Base-by-base conservation (phyloP, 2,113 vertebrate genomes). In the Corythornis vintsioides region DNA sequence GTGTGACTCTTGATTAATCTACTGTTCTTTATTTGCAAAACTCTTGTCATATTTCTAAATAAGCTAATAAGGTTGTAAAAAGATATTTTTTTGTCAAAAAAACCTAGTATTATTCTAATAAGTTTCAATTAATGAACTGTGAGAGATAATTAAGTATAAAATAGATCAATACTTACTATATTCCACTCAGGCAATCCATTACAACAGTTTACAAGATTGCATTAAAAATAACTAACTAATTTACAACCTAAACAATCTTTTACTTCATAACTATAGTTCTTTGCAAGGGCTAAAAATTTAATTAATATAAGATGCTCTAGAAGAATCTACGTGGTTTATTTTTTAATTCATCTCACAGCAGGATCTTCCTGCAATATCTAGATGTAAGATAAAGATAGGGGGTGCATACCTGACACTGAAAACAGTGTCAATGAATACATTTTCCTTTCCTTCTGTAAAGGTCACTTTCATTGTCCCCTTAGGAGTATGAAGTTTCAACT, bases 221-320 rank as follows among this genome's bases (percentile, higher is more conserved):
- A 7, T 64, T 35, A 83, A 50, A 33, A 96, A 97, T 97, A 98
- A 97, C 95, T 93, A 94, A 96, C 92, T 93, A 95, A 96, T 96
- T 97, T 96, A 96, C 89, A 96, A 89, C 89, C 67, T 65, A 84
- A 59, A 43, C 66, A 64, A 91, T 94, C 90, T 18, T 45, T 4
- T 43, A 38, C 16, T 61, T 82, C 11, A 22, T 38, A 71, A 43
- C 5, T 35, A 16, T 20, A 47, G 6, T 16, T 86, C 48, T 72
- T 56, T 61, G 5, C 11, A 72, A 66, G 5, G 7, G 8, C 4
- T 67, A 61, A 56, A 76, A 57, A 10, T 17, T 29, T 48, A 29
- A 50, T 81, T 71, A 40, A 7, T 79, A 40, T 31, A 6, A 53
- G 69, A 84, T 50, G 1, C 8, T 79, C 10, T 47, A 53, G n/a